phyloP scores from a whole-genome alignment of 1,140 invertebrate genomes.

The Anthonomus grandis region DNA sequence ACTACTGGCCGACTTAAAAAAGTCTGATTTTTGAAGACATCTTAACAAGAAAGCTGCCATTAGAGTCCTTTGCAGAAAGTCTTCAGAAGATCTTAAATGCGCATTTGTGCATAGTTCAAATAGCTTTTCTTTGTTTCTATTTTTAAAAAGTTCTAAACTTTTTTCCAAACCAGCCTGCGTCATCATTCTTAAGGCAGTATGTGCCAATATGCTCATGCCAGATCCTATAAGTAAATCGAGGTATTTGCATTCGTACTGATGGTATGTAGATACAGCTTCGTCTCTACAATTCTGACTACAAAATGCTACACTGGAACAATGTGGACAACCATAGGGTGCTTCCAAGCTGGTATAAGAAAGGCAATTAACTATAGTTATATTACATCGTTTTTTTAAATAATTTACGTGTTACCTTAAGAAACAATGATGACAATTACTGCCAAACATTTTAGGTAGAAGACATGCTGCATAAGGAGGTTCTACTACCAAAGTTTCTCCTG shows the following conservation, averaged over 20 bases:
- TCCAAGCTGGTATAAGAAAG: constrained; percentile 49
- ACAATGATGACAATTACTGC: constrained; percentile 81
- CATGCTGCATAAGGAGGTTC: constrained; percentile 75
- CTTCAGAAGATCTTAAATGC: constrained; percentile 59
- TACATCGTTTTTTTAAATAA: not conserved
- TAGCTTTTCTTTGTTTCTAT: constrained; percentile 47
- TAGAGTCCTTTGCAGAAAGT: constrained; percentile 72
- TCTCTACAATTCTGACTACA: constrained; percentile 69
- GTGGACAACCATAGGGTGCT: constrained; percentile 67
- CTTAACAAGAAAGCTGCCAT: constrained; percentile 76
- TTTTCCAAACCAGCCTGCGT: constrained; percentile 59
- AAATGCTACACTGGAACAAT: constrained; percentile 73
- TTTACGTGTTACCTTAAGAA: constrained; percentile 62
- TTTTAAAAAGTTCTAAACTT: constrained; percentile 54
- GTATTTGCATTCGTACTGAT: constrained; percentile 78
- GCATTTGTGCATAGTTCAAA: constrained; percentile 70
- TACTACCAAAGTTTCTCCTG: constrained; percentile 65
- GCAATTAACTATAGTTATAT: constrained; percentile 8
- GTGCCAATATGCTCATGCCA: constrained; percentile 76
- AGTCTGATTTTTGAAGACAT: constrained; percentile 62
- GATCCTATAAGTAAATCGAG: constrained; percentile 72
- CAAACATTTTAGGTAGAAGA: constrained; percentile 66
- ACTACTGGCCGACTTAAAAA: constrained; percentile 49
- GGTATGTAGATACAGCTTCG: constrained; percentile 65
- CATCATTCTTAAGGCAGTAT: constrained; percentile 71